These are phyloP conservation scores for Psittacula cyanocephala DNA, from an alignment of 2,113 vertebrate genomes.

Conservation along the genomic window DNA sequence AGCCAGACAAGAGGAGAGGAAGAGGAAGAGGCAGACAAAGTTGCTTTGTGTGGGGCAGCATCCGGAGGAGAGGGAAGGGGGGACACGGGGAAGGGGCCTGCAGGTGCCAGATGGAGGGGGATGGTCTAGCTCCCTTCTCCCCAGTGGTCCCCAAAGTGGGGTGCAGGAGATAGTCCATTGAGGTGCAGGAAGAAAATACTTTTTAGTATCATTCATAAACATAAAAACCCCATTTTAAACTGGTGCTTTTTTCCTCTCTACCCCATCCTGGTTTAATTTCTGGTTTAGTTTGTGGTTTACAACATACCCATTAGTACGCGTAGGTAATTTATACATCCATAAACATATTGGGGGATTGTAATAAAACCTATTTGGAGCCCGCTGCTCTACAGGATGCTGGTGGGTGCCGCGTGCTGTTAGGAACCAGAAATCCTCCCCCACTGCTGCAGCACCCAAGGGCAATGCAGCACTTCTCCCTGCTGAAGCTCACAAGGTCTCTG, in stretches of 20 bases:
- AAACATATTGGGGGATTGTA: neutral
- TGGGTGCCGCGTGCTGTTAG: no score
- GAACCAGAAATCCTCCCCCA: neutral
- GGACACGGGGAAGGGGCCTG: accelerated
- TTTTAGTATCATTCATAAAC: neutral
- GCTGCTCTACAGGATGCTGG: accelerated
- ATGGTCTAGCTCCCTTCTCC: accelerated
- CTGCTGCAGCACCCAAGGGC: neutral
- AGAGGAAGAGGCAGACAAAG: slow-evolving; percentile 22
- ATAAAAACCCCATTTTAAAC: neutral
- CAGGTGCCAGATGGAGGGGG: neutral
- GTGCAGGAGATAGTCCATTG: accelerated
- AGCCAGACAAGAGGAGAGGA: neutral
- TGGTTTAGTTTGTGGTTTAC: neutral
- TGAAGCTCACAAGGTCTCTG: accelerated
- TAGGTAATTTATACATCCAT: neutral
- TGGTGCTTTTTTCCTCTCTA: accelerated
- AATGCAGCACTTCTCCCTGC: accelerated
- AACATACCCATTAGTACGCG: neutral
- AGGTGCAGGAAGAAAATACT: neutral
- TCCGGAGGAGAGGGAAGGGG: accelerated
- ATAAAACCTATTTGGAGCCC: neutral
- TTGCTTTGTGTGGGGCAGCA: neutral
- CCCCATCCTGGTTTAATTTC: neutral
- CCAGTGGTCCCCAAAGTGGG: neutral